Conservation (phyloP, 2,113 vertebrate genomes). For the Aythya baeri region DNA sequence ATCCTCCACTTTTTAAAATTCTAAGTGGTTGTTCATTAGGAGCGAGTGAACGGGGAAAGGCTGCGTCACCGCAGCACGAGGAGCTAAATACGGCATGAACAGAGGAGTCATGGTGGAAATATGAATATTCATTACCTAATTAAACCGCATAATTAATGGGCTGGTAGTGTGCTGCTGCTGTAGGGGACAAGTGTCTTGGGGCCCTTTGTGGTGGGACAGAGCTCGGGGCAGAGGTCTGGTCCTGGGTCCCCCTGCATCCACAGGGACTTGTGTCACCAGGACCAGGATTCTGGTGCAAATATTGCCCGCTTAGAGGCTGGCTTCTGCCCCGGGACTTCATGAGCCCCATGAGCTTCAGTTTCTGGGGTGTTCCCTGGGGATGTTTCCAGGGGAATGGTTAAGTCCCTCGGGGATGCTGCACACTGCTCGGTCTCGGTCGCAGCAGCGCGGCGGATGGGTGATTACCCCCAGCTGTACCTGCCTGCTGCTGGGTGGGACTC, state of each 20-base stretch:
- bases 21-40: constrained; percentile 80
- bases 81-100: constrained; percentile 61
- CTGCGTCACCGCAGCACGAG: constrained; percentile 69
- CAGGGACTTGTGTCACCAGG: background rate
- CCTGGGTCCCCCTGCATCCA: background rate
- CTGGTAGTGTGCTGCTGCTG: background rate
- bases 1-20: constrained; percentile 83
- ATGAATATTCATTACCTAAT: constrained; percentile 77
- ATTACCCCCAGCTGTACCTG: too few relatives aligned
- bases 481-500: too few relatives aligned
- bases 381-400: too few relatives aligned
- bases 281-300: background rate
- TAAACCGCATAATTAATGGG: constrained; percentile 67
- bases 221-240: background rate
- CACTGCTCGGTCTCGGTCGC: background rate
- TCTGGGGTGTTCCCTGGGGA: background rate
- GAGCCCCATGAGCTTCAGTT: background rate
- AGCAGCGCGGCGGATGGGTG: too few relatives aligned
- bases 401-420: background rate
- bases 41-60: constrained; percentile 63
- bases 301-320: background rate
- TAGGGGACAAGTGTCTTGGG: fast-evolving
- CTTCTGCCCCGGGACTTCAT: background rate
- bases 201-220: background rate
- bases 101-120: constrained; percentile 62